Evolutionary conservation across 2,797 vertebrate species (phyloP).

Genomic region (Furcifer pardalis): DNA sequence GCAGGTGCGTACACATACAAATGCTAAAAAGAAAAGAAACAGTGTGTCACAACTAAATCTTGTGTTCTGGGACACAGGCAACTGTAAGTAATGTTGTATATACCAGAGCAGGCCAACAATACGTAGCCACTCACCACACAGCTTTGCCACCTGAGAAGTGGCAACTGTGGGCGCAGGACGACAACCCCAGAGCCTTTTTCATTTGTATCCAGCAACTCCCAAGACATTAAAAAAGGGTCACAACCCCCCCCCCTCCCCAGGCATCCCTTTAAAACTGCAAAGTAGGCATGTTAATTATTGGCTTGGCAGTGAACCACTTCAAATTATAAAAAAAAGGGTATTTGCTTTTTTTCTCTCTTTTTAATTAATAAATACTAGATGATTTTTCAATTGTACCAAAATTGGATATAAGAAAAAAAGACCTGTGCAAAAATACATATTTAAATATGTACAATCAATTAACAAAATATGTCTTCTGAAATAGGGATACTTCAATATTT

Average conservation of each 20-base stretch:
- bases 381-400: constrained; percentile 97
- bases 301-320: constrained; percentile 99
- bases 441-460: constrained; percentile 99
- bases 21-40: constrained; percentile 69
- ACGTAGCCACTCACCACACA: not conserved
- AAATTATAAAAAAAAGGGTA: constrained; percentile 90
- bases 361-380: constrained; percentile 98
- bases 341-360: constrained; percentile 84
- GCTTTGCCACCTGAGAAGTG: not conserved
- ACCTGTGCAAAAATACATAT: constrained; percentile 99
- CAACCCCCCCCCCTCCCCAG: constrained; percentile 54
- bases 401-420: constrained; percentile 94
- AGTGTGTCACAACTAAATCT: constrained; percentile 76
- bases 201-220: constrained; percentile 67
- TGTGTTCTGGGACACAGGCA: constrained; percentile 84
- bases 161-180: not conserved
- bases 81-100: constrained; percentile 67
- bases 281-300: constrained; percentile 80
- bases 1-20: constrained; percentile 45
- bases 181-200: not conserved
- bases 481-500: constrained; percentile 96
- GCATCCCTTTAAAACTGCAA: constrained; percentile 71
- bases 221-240: constrained; percentile 70
- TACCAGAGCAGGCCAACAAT: constrained; percentile 35
- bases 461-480: constrained; percentile 99